A percentile compares a stretch with the other conserved stretches of the same genome.
Evolutionary conservation across 1,140 invertebrate genomes (phyloP).

Genomic region (Ceratoteleas bidentatus): DNA sequence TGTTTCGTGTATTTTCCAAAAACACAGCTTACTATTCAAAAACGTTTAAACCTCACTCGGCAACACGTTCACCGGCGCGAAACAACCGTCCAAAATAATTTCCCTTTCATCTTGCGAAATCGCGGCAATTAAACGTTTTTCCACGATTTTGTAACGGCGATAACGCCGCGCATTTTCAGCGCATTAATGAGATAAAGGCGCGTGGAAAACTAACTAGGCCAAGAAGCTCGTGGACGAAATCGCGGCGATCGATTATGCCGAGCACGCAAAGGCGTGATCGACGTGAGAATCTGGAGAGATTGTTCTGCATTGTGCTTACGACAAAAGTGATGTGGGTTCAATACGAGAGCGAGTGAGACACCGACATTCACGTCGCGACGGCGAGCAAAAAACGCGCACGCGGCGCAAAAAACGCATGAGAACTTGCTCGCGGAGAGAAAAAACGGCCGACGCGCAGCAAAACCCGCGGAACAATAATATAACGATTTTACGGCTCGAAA

Average conservation of each 20-base stretch:
- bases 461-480: constrained; percentile 24
- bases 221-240: constrained; percentile 64
- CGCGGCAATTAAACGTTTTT: constrained; percentile 40
- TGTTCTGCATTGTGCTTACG: constrained; percentile 72
- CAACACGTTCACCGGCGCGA: too few species aligned
- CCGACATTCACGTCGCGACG: constrained; percentile 52
- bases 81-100: too few species aligned
- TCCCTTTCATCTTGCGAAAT: too few species aligned
- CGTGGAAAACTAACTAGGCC: constrained; percentile 63
- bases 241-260: constrained; percentile 61
- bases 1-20: too few species aligned
- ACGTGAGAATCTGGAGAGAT: constrained; percentile 71
- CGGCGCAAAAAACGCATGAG: constrained; percentile 22
- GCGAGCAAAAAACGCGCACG: constrained; percentile 31
- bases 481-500: constrained; percentile 15
- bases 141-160: constrained; percentile 55
- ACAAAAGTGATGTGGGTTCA: constrained; percentile 74
- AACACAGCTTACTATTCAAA: too few species aligned
- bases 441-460: not conserved
- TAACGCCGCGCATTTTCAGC: constrained; percentile 47
- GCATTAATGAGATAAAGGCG: constrained; percentile 53
- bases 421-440: constrained; percentile 12
- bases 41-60: not conserved
- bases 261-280: constrained; percentile 64
- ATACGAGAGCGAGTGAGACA: too few species aligned